Evolutionary conservation across 2,888 invertebrate species (phyloP).

Genomic region (Neoascia interrupta): DNA sequence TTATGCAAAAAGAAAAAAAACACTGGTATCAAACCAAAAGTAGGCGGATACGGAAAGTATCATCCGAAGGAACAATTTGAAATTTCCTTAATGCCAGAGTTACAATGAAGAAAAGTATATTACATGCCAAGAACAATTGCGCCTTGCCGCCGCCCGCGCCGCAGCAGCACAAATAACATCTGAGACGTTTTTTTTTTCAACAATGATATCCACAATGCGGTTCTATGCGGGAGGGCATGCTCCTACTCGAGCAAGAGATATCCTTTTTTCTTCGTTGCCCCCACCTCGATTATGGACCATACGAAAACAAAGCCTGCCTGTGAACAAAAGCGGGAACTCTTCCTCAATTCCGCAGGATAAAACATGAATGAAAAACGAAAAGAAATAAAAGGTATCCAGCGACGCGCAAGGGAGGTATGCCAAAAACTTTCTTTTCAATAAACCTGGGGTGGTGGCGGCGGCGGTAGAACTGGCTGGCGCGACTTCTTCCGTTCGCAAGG

Average conservation of each 20-base stretch:
- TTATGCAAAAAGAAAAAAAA: background rate
- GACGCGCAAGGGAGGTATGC: conserved; percentile 46
- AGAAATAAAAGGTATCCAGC: conserved; percentile 29
- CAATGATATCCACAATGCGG: conserved; percentile 56
- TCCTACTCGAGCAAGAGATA: conserved; percentile 1
- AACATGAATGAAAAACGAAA: conserved; percentile 18
- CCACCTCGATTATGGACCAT: conserved; percentile 48
- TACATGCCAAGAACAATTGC: conserved; percentile 61
- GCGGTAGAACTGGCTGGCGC: too few species aligned
- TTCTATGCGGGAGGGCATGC: too few species aligned
- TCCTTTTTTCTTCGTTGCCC: too few species aligned
- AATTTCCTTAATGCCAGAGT: conserved; percentile 54
- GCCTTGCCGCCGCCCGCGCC: conserved; percentile 8
- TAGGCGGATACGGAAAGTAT: conserved; percentile 5
- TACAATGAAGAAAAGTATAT: conserved; percentile 49
- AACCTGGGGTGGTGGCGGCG: background rate
- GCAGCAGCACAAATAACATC: conserved; percentile 57
- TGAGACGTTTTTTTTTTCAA: conserved; percentile 45
- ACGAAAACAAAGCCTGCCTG: conserved; percentile 48
- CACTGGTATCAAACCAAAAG: too few species aligned
- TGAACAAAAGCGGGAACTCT: conserved; percentile 36
- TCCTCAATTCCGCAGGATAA: conserved; percentile 36
- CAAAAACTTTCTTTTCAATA: conserved; percentile 57
- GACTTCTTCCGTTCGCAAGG: background rate
- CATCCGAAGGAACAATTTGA: conserved; percentile 52